A percentile compares a stretch with the other conserved stretches of the same genome.
Conservation (phyloP, 2,888 invertebrate genomes). For the Dicycla oo region DNA sequence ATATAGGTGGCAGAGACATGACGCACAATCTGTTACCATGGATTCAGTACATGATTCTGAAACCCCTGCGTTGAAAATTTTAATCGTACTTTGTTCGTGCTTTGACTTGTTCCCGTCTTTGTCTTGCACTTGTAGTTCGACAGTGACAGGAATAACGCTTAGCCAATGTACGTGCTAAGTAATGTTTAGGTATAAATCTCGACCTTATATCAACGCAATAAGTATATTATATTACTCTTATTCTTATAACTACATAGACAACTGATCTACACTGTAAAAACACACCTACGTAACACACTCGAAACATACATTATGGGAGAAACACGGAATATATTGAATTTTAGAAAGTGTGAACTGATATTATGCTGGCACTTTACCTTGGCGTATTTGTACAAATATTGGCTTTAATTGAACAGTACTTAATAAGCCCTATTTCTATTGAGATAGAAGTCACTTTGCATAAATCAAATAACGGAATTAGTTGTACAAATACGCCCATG, state of each 20-base stretch:
- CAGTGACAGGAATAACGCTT: neutral
- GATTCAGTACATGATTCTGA: too few species aligned
- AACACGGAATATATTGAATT: neutral
- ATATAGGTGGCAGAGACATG: too few species aligned
- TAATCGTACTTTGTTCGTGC: too few species aligned
- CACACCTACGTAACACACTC: conserved; percentile 19
- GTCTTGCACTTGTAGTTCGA: neutral
- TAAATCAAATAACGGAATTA: too few species aligned
- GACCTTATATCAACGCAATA: neutral
- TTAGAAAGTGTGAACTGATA: neutral
- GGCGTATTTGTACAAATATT: neutral
- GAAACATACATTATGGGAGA: neutral
- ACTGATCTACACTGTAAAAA: conserved; percentile 18
- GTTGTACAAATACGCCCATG: too few species aligned
- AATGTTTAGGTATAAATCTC: neutral
- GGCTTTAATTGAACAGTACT: neutral
- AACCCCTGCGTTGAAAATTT: too few species aligned
- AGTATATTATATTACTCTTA: neutral
- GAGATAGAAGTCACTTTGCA: neutral
- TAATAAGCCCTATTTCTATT: neutral
- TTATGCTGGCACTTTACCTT: neutral
- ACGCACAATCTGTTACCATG: too few species aligned
- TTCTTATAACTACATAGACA: conserved; percentile 12
- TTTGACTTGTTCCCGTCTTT: neutral
- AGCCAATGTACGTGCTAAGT: neutral